These are phyloP conservation scores for Drosophila aff. DNA, from an alignment of 1,140 invertebrate genomes.

Conservation along the genomic window DNA sequence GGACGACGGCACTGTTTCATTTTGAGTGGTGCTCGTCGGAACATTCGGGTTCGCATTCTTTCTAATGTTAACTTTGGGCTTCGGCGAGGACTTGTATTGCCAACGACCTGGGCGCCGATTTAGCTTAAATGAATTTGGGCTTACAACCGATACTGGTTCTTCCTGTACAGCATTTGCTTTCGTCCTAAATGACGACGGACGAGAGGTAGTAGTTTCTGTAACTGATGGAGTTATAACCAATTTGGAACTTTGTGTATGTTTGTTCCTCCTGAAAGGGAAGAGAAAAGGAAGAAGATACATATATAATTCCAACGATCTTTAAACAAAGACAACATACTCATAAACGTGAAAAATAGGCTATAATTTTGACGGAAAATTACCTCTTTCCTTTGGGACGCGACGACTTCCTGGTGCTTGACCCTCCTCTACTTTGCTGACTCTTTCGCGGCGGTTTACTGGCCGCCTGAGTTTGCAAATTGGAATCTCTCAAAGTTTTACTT, in stretches of 20 bases:
- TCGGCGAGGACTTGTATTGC: slow-evolving; percentile 95
- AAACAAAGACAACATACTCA: not conserved
- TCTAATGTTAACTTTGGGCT: slow-evolving; percentile 92
- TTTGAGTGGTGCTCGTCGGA: slow-evolving; percentile 21
- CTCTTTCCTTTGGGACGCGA: slow-evolving; percentile 70
- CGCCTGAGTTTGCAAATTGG: slow-evolving; percentile 21
- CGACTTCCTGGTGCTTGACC: slow-evolving; percentile 56
- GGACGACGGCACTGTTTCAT: slow-evolving; percentile 19
- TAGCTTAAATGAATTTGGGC: slow-evolving; percentile 91
- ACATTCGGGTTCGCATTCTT: slow-evolving; percentile 84
- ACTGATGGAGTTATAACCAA: slow-evolving; percentile 74
- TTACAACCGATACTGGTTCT: slow-evolving; percentile 86
- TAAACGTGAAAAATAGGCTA: too few relatives aligned
- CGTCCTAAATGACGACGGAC: slow-evolving; percentile 87
- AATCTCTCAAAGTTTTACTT: slow-evolving; percentile 49
- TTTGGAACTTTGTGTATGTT: slow-evolving; percentile 79
- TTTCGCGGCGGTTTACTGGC: slow-evolving; percentile 55
- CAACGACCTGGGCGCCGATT: slow-evolving; percentile 92
- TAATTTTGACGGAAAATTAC: slow-evolving; percentile 11
- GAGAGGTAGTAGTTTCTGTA: slow-evolving; percentile 83
- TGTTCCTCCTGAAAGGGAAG: slow-evolving; percentile 54
- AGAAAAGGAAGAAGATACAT: not conserved
- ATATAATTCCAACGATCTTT: not conserved
- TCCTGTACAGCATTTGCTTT: slow-evolving; percentile 87
- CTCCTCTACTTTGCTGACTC: slow-evolving; percentile 33